Conservation (phyloP, 92 coral and sea anemone species). For the Bergia sp. region DNA sequence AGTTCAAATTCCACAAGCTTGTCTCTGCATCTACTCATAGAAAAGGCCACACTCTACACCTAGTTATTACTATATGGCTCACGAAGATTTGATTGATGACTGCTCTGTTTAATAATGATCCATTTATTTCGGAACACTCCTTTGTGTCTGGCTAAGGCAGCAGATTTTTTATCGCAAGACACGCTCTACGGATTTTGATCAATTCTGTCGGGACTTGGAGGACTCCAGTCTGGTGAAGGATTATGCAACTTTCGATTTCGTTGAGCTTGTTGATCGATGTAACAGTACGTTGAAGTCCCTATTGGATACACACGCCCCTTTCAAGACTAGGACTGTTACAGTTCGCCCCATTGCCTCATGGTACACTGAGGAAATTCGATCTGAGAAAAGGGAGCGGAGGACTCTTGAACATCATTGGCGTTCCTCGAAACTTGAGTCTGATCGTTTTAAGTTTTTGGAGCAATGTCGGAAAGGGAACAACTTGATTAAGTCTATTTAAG, state of each 20-base stretch:
- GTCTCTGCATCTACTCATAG: constrained; percentile 41
- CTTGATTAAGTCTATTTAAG: constrained; percentile 52
- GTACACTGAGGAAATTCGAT: constrained; percentile 45
- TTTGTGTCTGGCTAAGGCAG: constrained; percentile 27
- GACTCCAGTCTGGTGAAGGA: constrained; percentile 6
- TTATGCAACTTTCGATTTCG: background rate
- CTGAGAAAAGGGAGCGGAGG: constrained; percentile 29
- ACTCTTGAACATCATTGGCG: constrained; percentile 50
- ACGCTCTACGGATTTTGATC: constrained; percentile 7
- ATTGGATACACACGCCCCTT: constrained; percentile 35
- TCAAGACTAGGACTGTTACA: constrained; percentile 26
- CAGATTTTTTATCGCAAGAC: background rate
- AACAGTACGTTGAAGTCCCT: constrained; percentile 9
- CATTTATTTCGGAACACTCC: constrained; percentile 37
- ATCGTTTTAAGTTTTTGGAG: constrained; percentile 38
- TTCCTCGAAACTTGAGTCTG: constrained; percentile 18
- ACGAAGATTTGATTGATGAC: constrained; percentile 45
- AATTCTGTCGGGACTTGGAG: constrained; percentile 2
- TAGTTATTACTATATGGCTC: constrained; percentile 43
- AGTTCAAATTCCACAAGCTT: no score
- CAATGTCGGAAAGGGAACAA: constrained; percentile 43
- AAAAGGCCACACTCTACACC: constrained; percentile 47
- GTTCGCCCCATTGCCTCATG: constrained; percentile 34
- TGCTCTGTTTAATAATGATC: no score
- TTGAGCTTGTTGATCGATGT: constrained; percentile 7